These are phyloP conservation scores for Pangasius djambal DNA, from an alignment of 2,797 vertebrate genomes.

Conservation along the genomic window DNA sequence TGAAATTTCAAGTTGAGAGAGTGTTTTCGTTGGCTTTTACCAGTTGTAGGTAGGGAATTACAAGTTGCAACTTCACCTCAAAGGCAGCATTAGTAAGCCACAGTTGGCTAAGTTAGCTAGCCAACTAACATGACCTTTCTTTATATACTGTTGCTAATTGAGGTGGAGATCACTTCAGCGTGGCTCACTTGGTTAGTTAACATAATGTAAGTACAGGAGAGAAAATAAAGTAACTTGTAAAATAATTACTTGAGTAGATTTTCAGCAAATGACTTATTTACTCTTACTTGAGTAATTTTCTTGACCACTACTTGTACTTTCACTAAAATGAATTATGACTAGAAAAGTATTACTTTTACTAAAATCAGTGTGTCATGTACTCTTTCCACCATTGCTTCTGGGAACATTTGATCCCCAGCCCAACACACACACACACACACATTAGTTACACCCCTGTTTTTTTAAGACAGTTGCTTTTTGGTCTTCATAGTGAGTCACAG, in stretches of 20 bases:
- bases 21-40: too few species aligned
- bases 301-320: background rate
- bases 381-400: background rate
- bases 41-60: background rate
- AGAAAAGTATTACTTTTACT: background rate
- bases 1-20: too few species aligned
- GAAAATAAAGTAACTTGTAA: background rate
- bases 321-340: background rate
- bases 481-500: slow-evolving; percentile 64
- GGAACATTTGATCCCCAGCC: too few species aligned
- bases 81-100: background rate
- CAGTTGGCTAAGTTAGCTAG: background rate
- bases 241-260: background rate
- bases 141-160: too few species aligned
- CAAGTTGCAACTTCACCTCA: background rate
- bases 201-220: background rate
- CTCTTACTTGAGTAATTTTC: background rate
- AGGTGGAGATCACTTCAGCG: background rate
- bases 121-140: background rate
- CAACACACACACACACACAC: slow-evolving; percentile 41
- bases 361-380: too few species aligned
- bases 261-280: background rate
- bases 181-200: background rate
- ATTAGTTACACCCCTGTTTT: slow-evolving; percentile 76
- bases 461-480: slow-evolving; percentile 66